A percentile compares a stretch with the other conserved stretches of the same genome.
These are phyloP conservation scores for Drosophila mulleri DNA, from an alignment of 2,888 invertebrate species.

Conservation along the genomic window DNA sequence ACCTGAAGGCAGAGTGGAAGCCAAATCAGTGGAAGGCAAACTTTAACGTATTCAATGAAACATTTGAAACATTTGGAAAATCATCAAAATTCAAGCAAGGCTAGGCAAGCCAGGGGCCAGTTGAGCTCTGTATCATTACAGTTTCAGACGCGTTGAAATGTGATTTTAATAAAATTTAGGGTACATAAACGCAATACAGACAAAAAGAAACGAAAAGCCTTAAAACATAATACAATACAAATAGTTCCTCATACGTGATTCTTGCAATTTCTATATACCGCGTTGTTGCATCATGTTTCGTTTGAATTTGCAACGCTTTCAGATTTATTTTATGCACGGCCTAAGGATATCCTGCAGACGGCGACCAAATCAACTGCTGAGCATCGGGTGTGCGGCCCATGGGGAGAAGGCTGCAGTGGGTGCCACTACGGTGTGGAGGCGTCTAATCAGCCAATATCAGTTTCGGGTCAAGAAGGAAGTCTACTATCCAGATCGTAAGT, in stretches of 20 bases:
- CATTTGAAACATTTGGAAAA: neutral
- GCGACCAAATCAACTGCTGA: neutral
- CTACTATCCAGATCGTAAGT: constrained; percentile 80
- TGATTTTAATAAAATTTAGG: constrained; percentile 25
- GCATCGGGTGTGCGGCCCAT: neutral
- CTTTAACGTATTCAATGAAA: neutral
- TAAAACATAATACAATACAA: constrained; percentile 15
- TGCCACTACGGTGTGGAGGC: constrained; percentile 25
- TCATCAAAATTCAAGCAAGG: neutral
- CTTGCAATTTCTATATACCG: constrained; percentile 16
- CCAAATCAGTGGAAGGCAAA: neutral
- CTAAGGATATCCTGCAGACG: constrained; percentile 5
- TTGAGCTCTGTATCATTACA: constrained; percentile 31
- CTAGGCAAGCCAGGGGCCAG: constrained; percentile 13
- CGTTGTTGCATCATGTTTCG: constrained; percentile 57
- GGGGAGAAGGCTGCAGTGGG: neutral
- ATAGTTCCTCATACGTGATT: constrained; percentile 4
- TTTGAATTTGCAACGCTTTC: constrained; percentile 57
- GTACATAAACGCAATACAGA: constrained; percentile 20
- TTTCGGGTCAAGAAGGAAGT: constrained; percentile 67
- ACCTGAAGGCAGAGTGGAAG: constrained; percentile 85
- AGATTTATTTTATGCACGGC: constrained; percentile 6
- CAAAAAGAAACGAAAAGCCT: constrained; percentile 22
- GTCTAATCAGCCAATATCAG: constrained; percentile 66
- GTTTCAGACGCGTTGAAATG: constrained; percentile 15